Evolutionary conservation across 2,113 vertebrate species (phyloP), one percentile per base, ranked within the genome.

Genomic region (Pogonocichla stellata): DNA sequence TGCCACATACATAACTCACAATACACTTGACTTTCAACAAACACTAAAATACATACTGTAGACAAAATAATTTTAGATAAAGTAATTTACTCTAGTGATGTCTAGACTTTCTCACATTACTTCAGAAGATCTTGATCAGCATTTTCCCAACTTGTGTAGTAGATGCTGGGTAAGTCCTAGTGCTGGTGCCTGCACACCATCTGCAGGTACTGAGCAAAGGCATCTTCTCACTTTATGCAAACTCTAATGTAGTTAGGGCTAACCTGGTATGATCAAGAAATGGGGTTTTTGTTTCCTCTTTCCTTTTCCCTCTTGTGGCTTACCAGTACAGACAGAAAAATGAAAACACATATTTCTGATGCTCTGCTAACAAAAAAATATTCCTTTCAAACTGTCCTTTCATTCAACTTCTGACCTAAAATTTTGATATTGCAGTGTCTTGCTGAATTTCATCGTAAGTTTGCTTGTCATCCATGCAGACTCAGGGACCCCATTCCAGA

Each of bases 71-170:
- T 90, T 96, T 80, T 73, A 74, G 50, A 90, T 79, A 1, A 66
- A 82, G n/a, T 57, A 58, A 81, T 33, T 77, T 95, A 77, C 86
- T 95, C 78, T 96, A 54, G 14, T 61, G 50, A 43, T 87, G 60
- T 94, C 88, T 97, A 90, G 90, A 85, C 74, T 29, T 92, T 92
- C 79, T 89, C 82, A 83, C 33, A 45, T 95, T 89, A 86, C 90
- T 93, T 25, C 51, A 80, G 67, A 96, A 79, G 40, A 47, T 67
- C 95, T 93, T 94, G 80, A 88, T 47, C 83, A 73, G 34, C 61
- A 45, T 75, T 85, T 36, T 96, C 88, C 69, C 65, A 92, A 40
- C 33, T 53, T 95, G 60, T 53, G 34, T 62, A 92, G 62, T 56
- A 51, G 82, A 38, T 43, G 31, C 28, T 65, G 58, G 33, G 16